These are phyloP conservation scores for Drosophila mimica DNA, from an alignment of 2,888 invertebrate species.

Conservation along the genomic window DNA sequence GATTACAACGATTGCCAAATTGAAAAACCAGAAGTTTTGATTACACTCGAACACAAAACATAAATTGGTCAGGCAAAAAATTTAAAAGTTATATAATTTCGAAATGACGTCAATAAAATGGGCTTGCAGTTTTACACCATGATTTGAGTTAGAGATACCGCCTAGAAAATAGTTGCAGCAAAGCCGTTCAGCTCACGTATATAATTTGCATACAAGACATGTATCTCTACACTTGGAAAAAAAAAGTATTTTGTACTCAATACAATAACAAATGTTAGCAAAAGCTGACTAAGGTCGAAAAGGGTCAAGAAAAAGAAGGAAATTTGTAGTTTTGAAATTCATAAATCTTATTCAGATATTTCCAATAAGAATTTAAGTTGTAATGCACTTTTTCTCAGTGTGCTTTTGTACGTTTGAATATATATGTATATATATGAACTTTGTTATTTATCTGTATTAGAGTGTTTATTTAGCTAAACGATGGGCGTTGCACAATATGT, in stretches of 20 bases:
- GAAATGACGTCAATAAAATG: constrained; percentile 6
- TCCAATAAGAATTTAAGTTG: neutral
- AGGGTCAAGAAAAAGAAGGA: neutral
- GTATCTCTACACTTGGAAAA: neutral
- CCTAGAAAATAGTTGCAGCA: constrained; percentile 1
- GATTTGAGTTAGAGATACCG: neutral
- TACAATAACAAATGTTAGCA: neutral
- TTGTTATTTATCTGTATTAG: constrained; percentile 32
- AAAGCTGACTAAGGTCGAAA: neutral
- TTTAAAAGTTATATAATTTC: neutral
- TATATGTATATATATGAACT: constrained; percentile 15
- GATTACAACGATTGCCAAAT: constrained; percentile 35
- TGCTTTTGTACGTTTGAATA: constrained; percentile 5
- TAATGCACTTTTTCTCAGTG: neutral
- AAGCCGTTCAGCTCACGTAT: constrained; percentile 40
- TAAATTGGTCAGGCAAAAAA: constrained; percentile 4
- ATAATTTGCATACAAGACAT: constrained; percentile 48
- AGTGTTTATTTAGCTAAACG: constrained; percentile 54
- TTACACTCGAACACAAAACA: neutral
- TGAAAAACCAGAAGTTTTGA: constrained; percentile 18
- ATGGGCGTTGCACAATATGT: constrained; percentile 66
- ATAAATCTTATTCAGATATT: neutral
- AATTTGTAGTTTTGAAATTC: neutral
- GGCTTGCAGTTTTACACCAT: neutral
- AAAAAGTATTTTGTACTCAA: neutral